Evolutionary conservation across 2,113 vertebrate species (phyloP).

Genomic region (Bagarius yarrelli): DNA sequence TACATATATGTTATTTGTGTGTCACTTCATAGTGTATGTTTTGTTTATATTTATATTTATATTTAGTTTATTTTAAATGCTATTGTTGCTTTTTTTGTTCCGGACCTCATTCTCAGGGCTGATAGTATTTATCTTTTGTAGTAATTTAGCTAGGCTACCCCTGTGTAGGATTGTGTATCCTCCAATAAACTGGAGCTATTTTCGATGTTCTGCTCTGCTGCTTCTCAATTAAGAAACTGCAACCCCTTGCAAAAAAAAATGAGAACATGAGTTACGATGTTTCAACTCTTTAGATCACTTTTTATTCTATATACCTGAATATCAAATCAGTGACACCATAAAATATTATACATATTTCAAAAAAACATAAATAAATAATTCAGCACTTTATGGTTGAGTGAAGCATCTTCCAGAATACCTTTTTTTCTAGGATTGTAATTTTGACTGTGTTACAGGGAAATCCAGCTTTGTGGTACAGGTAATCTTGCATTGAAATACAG

Average conservation of each 20-base stretch:
- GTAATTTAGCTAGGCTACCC: conserved; percentile 12
- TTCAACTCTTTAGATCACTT: conserved; percentile 4
- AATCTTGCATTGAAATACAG: neutral
- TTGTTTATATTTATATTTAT: neutral
- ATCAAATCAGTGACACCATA: neutral
- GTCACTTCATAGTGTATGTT: too few relatives aligned
- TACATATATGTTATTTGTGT: too few relatives aligned
- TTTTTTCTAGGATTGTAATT: neutral
- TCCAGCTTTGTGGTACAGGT: neutral
- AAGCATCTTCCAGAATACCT: neutral
- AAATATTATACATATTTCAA: neutral
- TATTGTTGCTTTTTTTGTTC: neutral
- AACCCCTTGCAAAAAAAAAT: conserved; percentile 39
- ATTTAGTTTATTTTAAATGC: neutral
- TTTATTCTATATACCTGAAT: neutral
- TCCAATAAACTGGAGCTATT: conserved; percentile 32
- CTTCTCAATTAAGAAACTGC: conserved; percentile 49
- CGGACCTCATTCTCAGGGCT: conserved; percentile 10
- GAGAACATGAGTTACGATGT: conserved; percentile 31
- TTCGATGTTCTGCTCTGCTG: conserved; percentile 47
- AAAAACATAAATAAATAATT: conserved; percentile 2
- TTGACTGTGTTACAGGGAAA: neutral
- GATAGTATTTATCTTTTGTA: conserved; percentile 18
- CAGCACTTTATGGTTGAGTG: neutral
- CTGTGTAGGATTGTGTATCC: conserved; percentile 39